phyloP scores from a whole-genome alignment of 2,888 invertebrate species.

The Gryllus longicercus region DNA sequence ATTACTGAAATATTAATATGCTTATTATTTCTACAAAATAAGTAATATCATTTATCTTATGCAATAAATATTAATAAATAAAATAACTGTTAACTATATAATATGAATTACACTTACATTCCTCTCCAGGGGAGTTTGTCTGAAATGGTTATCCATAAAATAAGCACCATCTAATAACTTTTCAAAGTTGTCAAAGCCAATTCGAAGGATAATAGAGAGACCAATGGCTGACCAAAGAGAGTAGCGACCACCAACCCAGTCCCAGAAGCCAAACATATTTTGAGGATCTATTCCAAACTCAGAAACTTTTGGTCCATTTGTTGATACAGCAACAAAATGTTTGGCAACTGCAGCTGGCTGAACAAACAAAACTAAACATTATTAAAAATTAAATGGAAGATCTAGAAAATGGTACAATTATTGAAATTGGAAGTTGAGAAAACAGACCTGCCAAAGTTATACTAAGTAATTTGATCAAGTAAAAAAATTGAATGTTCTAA shows the following conservation, averaged over 20 bases:
- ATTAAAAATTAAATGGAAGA: background rate
- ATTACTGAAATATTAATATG: too few relatives aligned
- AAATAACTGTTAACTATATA: background rate
- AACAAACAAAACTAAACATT: constrained; percentile 40
- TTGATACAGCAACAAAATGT: constrained; percentile 97
- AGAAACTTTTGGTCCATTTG: constrained; percentile 89
- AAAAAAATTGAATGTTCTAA: background rate
- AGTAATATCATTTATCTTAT: too few relatives aligned
- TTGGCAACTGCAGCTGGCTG: constrained; percentile 81
- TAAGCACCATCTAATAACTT: constrained; percentile 86
- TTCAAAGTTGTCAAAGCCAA: constrained; percentile 94
- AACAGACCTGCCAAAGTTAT: background rate
- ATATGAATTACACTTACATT: constrained; percentile 65
- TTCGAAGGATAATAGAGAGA: constrained; percentile 85
- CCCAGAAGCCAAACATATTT: constrained; percentile 99
- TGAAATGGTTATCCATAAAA: constrained; percentile 92
- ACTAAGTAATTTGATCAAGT: too few relatives aligned
- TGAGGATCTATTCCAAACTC: constrained; percentile 95
- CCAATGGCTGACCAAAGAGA: constrained; percentile 99
- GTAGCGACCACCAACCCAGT: constrained; percentile 98
- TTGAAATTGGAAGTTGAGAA: background rate
- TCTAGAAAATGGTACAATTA: background rate
- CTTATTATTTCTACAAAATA: too few relatives aligned
- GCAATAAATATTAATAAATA: background rate
- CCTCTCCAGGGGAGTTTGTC: constrained; percentile 76